phyloP scores from a whole-genome alignment of 2,113 vertebrate species.

The Corythornis cristatus region DNA sequence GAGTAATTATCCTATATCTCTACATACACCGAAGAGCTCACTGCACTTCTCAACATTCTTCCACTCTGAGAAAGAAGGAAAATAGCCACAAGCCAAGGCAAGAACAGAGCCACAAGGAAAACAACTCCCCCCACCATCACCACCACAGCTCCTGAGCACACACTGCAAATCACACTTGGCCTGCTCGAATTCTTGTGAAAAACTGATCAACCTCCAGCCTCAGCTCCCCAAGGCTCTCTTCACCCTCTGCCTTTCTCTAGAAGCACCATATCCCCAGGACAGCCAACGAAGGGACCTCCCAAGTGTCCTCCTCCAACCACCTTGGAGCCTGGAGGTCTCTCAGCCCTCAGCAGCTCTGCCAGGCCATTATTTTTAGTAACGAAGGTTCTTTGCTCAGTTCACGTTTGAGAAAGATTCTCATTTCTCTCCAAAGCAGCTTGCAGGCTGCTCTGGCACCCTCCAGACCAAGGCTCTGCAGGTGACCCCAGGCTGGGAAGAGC shows the following conservation, averaged over 20 bases:
- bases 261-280: fast-evolving
- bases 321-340: neutral
- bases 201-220: neutral
- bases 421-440: neutral
- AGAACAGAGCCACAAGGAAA: neutral
- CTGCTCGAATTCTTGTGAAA: neutral
- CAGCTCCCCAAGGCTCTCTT: neutral
- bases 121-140: fast-evolving
- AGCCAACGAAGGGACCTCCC: neutral
- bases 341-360: neutral
- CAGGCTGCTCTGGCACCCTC: neutral
- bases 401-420: neutral
- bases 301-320: fast-evolving
- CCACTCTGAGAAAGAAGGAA: neutral
- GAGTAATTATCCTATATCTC: neutral
- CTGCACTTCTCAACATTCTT: fast-evolving
- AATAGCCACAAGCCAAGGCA: neutral
- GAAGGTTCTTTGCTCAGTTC: neutral
- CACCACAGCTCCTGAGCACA: neutral
- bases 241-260: neutral
- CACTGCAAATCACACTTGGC: fast-evolving
- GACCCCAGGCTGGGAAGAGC: neutral
- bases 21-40: neutral
- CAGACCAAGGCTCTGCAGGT: neutral
- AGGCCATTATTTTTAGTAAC: neutral